Conservation (phyloP, 2,888 invertebrate species). For the Eupithecia insigniata region DNA sequence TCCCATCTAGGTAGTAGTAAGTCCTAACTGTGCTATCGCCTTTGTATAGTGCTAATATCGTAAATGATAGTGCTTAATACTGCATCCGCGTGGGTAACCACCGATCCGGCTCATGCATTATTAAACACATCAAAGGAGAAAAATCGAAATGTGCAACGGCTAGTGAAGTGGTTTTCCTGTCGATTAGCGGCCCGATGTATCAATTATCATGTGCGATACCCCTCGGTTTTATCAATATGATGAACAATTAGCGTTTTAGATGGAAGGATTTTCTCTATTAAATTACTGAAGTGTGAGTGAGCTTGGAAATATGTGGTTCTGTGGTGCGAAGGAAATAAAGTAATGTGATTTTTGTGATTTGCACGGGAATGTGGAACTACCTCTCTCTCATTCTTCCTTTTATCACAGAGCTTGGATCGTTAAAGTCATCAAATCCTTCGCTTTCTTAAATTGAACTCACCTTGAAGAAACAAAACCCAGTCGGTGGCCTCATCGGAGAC, state of each 20-base stretch:
- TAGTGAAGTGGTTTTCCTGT: conserved; percentile 79
- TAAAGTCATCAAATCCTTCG: background rate
- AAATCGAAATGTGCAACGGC: conserved; percentile 81
- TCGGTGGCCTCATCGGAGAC: background rate
- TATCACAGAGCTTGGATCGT: background rate
- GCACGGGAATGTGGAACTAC: background rate
- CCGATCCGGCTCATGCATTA: conserved; percentile 77
- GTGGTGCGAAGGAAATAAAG: background rate
- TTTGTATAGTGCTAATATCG: background rate
- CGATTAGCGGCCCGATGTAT: conserved; percentile 77
- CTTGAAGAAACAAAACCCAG: background rate
- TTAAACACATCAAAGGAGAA: conserved; percentile 84
- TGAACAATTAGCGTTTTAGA: conserved; percentile 25
- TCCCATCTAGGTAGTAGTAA: background rate
- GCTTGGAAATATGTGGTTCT: background rate
- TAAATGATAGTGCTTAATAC: conserved; percentile 22
- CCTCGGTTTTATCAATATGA: conserved; percentile 41
- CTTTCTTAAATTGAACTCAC: background rate
- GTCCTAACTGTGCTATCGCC: background rate
- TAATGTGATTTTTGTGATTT: background rate
- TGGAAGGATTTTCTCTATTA: conserved; percentile 10
- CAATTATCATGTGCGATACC: conserved; percentile 69
- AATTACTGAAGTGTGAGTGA: background rate
- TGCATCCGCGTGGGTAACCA: conserved; percentile 53
- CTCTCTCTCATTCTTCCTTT: background rate